Evolutionary conservation across 1,140 invertebrate species (phyloP), one percentile per base, ranked within the genome.

Genomic region (Cydia pomonella): DNA sequence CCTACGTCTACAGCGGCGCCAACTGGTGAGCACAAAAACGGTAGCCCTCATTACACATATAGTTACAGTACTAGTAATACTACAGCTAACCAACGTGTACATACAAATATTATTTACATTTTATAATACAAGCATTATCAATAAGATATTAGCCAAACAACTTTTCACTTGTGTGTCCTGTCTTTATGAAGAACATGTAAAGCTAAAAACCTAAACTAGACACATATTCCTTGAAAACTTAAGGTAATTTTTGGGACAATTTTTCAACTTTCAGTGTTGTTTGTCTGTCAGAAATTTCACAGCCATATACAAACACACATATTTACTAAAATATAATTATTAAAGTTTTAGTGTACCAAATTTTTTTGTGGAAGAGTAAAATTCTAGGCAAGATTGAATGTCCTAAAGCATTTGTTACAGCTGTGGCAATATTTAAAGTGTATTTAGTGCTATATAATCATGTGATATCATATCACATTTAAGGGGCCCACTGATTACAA

Each of bases 61-160:
- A 44, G 41, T 44, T 44, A 44, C 41, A 44, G 41, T 44, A 44
- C 41, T 44, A 44, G 13, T 44, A 44, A 44, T 44, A 7, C 50
- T 53, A 53, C n/a, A 53, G 50, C n/a, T 53, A 53, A 53, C 0
- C 50, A 53, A 53, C 50, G n/a, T n/a, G n/a, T 18, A 53, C 50
- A 53, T 53, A 53, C 50, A 53, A 18, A 53, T 53, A 18, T 18
- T 53, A 53, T 53, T 53, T 53, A 53, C 50, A 53, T 53, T 53
- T 53, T 53, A 53, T 53, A 18, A 53, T 53, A 53, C 50, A 53
- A 53, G 50, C n/a, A 53, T 53, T 53, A 53, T n/a, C 16, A 47
- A 47, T 18, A 18, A n/a, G 7, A 18, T 53, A 53, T 5, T 18
- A 9, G 50, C 50, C n/a, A 53, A 53, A 18, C 6, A 53, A 18